These are phyloP conservation scores for Diadophis punctatus DNA, from an alignment of 2,113 vertebrate genomes.

Conservation along the genomic window DNA sequence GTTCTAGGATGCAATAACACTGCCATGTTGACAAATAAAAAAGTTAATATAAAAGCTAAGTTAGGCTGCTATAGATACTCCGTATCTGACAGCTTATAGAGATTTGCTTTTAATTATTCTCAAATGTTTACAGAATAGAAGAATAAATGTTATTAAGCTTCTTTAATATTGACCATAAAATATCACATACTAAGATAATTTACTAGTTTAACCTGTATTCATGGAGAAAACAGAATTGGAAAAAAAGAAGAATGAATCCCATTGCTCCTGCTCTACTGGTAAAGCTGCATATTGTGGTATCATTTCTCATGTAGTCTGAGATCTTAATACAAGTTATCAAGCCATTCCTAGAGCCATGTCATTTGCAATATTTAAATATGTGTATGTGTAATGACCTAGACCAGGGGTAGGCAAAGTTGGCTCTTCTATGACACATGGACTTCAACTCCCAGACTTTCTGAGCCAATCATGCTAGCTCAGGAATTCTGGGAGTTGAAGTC, in stretches of 20 bases:
- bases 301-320: background rate
- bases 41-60: constrained; percentile 47
- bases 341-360: background rate
- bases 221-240: constrained; percentile 7
- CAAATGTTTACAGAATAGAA: constrained; percentile 62
- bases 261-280: constrained; percentile 5
- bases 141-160: constrained; percentile 51
- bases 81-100: constrained; percentile 50
- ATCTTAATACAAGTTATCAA: background rate
- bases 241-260: constrained; percentile 8
- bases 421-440: no score
- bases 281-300: background rate
- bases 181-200: constrained; percentile 54
- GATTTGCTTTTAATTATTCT: constrained; percentile 59
- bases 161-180: constrained; percentile 58
- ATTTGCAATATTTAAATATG: background rate
- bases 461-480: no score
- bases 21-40: constrained; percentile 43
- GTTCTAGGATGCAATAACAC: constrained; percentile 1
- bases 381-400: background rate
- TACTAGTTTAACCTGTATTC: constrained; percentile 30
- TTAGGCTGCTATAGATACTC: constrained; percentile 43
- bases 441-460: no score
- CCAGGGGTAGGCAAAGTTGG: no score
- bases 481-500: no score